phyloP scores from a whole-genome alignment of 2,113 vertebrate species.

The Cheirogaleus medius region DNA sequence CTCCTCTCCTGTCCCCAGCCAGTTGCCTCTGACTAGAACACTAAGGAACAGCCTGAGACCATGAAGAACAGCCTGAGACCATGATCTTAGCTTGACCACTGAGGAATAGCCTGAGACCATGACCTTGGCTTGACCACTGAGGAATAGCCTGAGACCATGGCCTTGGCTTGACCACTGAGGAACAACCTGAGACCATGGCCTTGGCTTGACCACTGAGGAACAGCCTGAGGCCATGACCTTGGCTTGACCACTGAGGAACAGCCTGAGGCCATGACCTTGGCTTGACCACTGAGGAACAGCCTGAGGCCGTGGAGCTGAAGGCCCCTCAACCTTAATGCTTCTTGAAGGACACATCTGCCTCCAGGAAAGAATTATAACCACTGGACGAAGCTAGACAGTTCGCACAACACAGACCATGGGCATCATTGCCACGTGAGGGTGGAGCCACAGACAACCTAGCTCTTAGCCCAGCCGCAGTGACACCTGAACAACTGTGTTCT shows the following conservation, averaged over 20 bases:
- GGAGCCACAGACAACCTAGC: background rate
- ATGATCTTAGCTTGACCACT: background rate
- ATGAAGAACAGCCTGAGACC: background rate
- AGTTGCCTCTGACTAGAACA: background rate
- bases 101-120: no score
- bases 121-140: background rate
- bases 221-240: background rate
- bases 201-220: background rate
- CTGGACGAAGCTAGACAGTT: background rate
- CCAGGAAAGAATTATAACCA: background rate
- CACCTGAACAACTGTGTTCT: conserved; percentile 36
- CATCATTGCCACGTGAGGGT: rapidly evolving
- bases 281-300: background rate
- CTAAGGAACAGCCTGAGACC: background rate
- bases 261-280: background rate
- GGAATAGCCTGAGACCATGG: background rate
- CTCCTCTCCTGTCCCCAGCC: background rate
- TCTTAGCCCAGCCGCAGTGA: background rate
- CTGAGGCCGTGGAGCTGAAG: background rate
- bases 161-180: background rate
- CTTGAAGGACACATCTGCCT: background rate
- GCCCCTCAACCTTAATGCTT: background rate
- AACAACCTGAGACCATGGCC: background rate
- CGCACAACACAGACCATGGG: rapidly evolving
- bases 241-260: background rate